phyloP scores from a whole-genome alignment of 2,113 vertebrate species.

The Muntiacus reevesi region DNA sequence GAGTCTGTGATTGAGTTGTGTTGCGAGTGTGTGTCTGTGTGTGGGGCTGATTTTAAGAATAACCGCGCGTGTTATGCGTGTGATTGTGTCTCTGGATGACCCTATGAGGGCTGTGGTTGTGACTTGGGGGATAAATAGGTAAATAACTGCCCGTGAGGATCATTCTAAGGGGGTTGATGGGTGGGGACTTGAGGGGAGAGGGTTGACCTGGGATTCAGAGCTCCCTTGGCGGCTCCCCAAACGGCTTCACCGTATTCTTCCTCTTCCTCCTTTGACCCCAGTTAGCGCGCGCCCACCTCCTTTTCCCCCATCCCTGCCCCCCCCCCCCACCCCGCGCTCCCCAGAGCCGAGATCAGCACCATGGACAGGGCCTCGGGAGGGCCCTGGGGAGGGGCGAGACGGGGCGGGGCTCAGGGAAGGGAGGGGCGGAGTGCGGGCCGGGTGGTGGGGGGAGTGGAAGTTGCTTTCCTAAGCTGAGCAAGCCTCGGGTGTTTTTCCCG shows the following conservation, averaged over 20 bases:
- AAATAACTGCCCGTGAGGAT: not conserved
- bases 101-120: not conserved
- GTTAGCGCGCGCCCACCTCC: not conserved
- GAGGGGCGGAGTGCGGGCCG: not conserved
- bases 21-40: not conserved
- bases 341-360: conserved; percentile 67
- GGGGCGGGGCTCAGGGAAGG: conserved; percentile 3
- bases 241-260: not conserved
- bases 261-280: not conserved
- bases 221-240: not conserved
- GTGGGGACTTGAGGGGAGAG: not conserved
- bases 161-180: not conserved
- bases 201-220: not conserved
- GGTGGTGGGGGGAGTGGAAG: not conserved
- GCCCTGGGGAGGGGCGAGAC: conserved; percentile 48
- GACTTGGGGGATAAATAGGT: not conserved
- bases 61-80: not conserved
- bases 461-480: not conserved
- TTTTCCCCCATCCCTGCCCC: accelerated
- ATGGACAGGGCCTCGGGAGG: conserved; percentile 67
- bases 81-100: not conserved
- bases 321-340: not conserved
- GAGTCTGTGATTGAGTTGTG: not conserved
- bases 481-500: conserved; percentile 53
- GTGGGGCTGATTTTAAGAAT: not conserved